Evolutionary conservation across 2,113 vertebrate species (phyloP), one percentile per base, ranked within the genome.

Genomic region (Setophaga coronata): DNA sequence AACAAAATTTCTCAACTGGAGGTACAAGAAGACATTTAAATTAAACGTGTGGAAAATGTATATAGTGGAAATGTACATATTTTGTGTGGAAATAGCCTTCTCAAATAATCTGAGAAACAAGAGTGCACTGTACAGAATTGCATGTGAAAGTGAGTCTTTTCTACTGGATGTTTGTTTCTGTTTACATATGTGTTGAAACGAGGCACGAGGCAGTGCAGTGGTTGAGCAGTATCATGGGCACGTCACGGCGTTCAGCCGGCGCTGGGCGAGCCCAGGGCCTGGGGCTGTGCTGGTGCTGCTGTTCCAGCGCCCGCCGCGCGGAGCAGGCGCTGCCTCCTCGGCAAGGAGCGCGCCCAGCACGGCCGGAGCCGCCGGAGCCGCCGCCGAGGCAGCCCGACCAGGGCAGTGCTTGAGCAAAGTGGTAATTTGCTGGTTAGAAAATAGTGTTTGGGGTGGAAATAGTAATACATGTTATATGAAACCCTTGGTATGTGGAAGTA

Each of bases 111-210:
- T 40, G 87, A 82, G 87, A 83, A 93, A 74, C 71, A 57, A 66
- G 92, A 95, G 74, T 95, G 93, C 93, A 82, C 96, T 93, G 87
- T 96, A 95, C 74, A 97, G 88, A 76, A 91, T 28, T 96, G 97
- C 97, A 97, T 97, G 97, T 97, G 95, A 94, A 90, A 93, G 91
- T 0, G n/a, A 87, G 85, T 92, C 93, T 92, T 97, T 98, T 97
- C 96, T 98, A 97, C 95, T 97, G 90, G 87, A 93, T 87, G 57
- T 94, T 7, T 77, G 73, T 96, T 97, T 95, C 90, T 81, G 92
- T 98, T 98, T 98, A 95, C 96, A 97, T 94, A 70, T 84, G 90
- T 90, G 80, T 96, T 84, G 77, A 64, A 91, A 87, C 7, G 54
- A 78, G 88, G 36, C 85, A 58, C 25, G 34, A 90, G 74, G 89